A percentile compares a stretch with the other conserved stretches of the same genome.
phyloP scores from a whole-genome alignment of 2,888 invertebrate genomes.

The Yponomeuta sedellus region DNA sequence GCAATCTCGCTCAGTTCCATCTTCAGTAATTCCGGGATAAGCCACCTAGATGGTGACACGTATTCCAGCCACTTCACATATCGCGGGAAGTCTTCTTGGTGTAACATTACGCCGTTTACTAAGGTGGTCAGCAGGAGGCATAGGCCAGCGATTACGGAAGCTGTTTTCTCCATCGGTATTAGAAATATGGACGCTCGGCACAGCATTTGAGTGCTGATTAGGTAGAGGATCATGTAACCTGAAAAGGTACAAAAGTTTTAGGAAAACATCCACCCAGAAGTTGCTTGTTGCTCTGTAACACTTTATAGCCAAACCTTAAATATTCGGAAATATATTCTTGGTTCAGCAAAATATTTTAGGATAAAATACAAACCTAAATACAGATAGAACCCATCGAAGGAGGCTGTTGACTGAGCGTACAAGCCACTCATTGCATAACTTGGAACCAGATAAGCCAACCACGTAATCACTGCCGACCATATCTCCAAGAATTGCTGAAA shows the following conservation, averaged over 20 bases:
- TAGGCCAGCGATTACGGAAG: slow-evolving; percentile 78
- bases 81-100: slow-evolving; percentile 80
- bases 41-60: slow-evolving; percentile 84
- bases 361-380: slow-evolving; percentile 77
- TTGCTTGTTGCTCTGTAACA: no score
- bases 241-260: slow-evolving; percentile 20
- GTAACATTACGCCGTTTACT: slow-evolving; percentile 82
- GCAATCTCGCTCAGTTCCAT: slow-evolving; percentile 81
- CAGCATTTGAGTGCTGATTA: slow-evolving; percentile 81
- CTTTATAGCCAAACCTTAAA: no score
- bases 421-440: slow-evolving; percentile 92
- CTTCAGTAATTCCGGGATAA: slow-evolving; percentile 79
- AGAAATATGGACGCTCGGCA: slow-evolving; percentile 81
- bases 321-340: no score
- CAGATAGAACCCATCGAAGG: slow-evolving; percentile 81
- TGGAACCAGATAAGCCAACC: slow-evolving; percentile 90
- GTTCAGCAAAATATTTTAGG: no score
- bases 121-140: slow-evolving; percentile 78
- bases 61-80: slow-evolving; percentile 81
- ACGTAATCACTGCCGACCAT: slow-evolving; percentile 86
- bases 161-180: slow-evolving; percentile 79
- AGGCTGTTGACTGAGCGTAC: slow-evolving; percentile 81
- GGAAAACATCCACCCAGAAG: neutral
- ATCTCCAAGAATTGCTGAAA: slow-evolving; percentile 85
- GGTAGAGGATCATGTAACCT: slow-evolving; percentile 84